phyloP scores from a whole-genome alignment of 2,888 invertebrate genomes.

The Pammene aurita region DNA sequence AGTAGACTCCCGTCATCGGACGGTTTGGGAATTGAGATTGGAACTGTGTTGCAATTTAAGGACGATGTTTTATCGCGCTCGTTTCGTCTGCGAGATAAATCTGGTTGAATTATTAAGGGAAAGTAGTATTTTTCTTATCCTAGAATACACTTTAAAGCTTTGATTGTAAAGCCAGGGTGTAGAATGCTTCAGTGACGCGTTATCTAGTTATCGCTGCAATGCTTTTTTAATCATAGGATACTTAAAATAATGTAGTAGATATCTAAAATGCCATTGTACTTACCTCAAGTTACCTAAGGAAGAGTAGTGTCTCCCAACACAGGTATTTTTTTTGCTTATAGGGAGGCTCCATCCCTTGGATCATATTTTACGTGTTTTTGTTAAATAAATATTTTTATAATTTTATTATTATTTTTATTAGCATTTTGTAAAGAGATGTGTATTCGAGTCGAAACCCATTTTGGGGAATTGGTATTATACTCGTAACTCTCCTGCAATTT shows the following conservation, averaged over 20 bases:
- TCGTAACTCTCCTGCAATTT: slow-evolving; percentile 22
- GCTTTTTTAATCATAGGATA: too few relatives aligned
- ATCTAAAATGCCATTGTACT: too few relatives aligned
- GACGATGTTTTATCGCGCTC: slow-evolving; percentile 38
- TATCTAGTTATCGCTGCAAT: not conserved
- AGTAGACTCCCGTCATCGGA: slow-evolving; percentile 8
- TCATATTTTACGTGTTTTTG: too few relatives aligned
- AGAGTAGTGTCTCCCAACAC: too few relatives aligned
- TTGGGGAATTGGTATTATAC: not conserved
- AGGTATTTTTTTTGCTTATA: too few relatives aligned
- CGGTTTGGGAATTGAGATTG: slow-evolving; percentile 16
- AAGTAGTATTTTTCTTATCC: slow-evolving; percentile 17
- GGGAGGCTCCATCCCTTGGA: too few relatives aligned
- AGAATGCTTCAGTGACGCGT: not conserved
- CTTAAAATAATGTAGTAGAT: too few relatives aligned
- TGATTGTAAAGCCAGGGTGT: not conserved
- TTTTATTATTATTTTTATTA: too few relatives aligned
- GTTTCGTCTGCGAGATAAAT: slow-evolving; percentile 32
- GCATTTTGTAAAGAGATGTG: not conserved
- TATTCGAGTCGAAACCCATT: not conserved
- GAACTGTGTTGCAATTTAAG: slow-evolving; percentile 31
- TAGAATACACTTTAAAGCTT: not conserved
- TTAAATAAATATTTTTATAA: too few relatives aligned
- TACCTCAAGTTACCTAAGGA: too few relatives aligned
- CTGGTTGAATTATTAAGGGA: slow-evolving; percentile 34